Percentiles rank a stretch among this genome's conserved stretches.
Conservation (phyloP, 2,888 invertebrate genomes). For the Cerastoderma edule region DNA sequence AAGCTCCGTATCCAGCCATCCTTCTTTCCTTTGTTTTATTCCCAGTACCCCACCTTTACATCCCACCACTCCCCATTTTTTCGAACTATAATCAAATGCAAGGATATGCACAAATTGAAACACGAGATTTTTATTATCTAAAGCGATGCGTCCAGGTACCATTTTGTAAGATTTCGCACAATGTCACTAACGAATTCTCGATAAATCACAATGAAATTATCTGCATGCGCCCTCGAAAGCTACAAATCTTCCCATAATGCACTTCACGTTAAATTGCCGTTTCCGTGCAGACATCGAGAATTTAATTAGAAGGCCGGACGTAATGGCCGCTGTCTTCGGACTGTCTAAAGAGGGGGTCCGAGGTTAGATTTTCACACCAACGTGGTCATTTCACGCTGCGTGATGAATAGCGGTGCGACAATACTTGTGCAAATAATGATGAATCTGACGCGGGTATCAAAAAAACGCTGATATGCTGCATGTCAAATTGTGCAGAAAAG, state of each 20-base stretch:
- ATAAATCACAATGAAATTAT: constrained; percentile 22
- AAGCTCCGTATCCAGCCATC: too few species aligned
- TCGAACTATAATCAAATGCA: too few species aligned
- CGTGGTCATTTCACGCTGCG: constrained; percentile 42
- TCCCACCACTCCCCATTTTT: too few species aligned
- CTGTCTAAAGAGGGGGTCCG: constrained; percentile 19
- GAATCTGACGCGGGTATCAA: constrained; percentile 20
- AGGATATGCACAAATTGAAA: too few species aligned
- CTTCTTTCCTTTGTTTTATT: too few species aligned
- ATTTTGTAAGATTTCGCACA: too few species aligned
- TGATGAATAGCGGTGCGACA: constrained; percentile 38
- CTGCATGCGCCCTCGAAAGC: constrained; percentile 20
- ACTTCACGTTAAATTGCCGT: constrained; percentile 32
- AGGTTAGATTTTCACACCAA: constrained; percentile 46
- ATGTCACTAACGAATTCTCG: constrained; percentile 5
- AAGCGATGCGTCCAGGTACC: too few species aligned
- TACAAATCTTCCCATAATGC: constrained; percentile 27
- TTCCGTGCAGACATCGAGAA: constrained; percentile 32
- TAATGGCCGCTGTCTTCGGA: constrained; percentile 26
- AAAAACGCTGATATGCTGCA: too few species aligned
- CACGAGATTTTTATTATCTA: too few species aligned
- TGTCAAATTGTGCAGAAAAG: too few species aligned
- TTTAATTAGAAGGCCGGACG: constrained; percentile 39
- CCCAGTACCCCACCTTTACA: too few species aligned
- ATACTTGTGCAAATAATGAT: constrained; percentile 47